A percentile compares a stretch with the other conserved stretches of the same genome.
phyloP scores from a whole-genome alignment of 2,888 invertebrate species.

The Idaea biselata region DNA sequence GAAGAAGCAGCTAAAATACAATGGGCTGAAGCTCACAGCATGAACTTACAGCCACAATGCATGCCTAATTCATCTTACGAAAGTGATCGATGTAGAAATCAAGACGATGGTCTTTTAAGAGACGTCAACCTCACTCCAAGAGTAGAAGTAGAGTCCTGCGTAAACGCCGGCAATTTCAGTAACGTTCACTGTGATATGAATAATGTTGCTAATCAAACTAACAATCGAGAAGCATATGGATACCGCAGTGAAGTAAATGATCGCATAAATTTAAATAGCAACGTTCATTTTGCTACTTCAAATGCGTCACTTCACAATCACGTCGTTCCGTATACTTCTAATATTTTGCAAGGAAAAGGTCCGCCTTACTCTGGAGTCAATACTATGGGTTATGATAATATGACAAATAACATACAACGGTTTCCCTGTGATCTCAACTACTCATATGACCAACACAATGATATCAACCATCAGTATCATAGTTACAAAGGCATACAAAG shows the following conservation, averaged over 20 bases:
- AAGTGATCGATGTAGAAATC: constrained; percentile 57
- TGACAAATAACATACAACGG: constrained; percentile 62
- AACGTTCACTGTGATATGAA: constrained; percentile 84
- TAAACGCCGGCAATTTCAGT: constrained; percentile 84
- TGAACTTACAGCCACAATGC: constrained; percentile 49
- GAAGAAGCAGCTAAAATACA: constrained; percentile 71
- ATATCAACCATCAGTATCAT: constrained; percentile 32
- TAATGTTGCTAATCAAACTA: constrained; percentile 38
- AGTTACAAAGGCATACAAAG: constrained; percentile 70
- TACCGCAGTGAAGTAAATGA: constrained; percentile 72
- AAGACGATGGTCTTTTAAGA: constrained; percentile 70
- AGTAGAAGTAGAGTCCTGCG: constrained; percentile 83
- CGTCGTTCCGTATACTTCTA: constrained; percentile 69
- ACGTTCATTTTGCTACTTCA: constrained; percentile 64
- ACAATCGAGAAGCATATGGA: constrained; percentile 47
- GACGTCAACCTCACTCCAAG: constrained; percentile 78
- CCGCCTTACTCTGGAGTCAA: constrained; percentile 55
- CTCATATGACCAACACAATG: constrained; percentile 60
- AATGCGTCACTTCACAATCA: constrained; percentile 61
- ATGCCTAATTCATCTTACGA: constrained; percentile 60
- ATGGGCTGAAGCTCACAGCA: constrained; percentile 70
- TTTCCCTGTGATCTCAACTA: constrained; percentile 75
- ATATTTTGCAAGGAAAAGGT: constrained; percentile 67
- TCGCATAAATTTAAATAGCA: constrained; percentile 58
- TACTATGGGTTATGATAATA: constrained; percentile 56